Conservation (phyloP, 2,797 vertebrate genomes). For the Steatocranus sp. region DNA sequence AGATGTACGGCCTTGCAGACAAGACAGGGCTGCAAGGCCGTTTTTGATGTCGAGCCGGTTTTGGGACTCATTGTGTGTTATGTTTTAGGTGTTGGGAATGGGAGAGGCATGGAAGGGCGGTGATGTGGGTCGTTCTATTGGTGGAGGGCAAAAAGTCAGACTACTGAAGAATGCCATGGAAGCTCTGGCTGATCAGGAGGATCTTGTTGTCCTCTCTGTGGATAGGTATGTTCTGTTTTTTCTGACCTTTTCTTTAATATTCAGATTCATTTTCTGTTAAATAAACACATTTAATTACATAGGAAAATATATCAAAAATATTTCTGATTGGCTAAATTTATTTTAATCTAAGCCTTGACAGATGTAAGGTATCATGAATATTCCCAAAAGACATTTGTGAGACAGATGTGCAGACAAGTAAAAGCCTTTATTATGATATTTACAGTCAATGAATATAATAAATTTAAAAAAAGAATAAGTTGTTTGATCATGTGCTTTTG, state of each 20-base stretch:
- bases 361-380: neutral
- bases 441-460: neutral
- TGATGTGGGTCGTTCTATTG: slow-evolving; percentile 83
- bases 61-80: neutral
- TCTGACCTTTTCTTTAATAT: neutral
- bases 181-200: slow-evolving; percentile 77
- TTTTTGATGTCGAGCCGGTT: neutral
- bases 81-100: slow-evolving; percentile 86
- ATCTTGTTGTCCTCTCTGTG: slow-evolving; percentile 86
- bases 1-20: no score
- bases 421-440: neutral
- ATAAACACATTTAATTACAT: neutral
- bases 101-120: slow-evolving; percentile 92
- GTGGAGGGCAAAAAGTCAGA: slow-evolving; percentile 94
- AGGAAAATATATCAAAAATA: neutral
- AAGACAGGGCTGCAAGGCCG: neutral
- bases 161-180: slow-evolving; percentile 88
- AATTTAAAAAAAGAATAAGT: neutral
- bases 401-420: neutral
- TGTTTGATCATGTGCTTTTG: neutral
- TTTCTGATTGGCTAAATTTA: neutral
- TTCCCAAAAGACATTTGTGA: neutral
- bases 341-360: neutral
- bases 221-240: slow-evolving; percentile 83
- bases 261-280: neutral